phyloP scores from a whole-genome alignment of 2,797 vertebrate species.

The Alauda arvensis region DNA sequence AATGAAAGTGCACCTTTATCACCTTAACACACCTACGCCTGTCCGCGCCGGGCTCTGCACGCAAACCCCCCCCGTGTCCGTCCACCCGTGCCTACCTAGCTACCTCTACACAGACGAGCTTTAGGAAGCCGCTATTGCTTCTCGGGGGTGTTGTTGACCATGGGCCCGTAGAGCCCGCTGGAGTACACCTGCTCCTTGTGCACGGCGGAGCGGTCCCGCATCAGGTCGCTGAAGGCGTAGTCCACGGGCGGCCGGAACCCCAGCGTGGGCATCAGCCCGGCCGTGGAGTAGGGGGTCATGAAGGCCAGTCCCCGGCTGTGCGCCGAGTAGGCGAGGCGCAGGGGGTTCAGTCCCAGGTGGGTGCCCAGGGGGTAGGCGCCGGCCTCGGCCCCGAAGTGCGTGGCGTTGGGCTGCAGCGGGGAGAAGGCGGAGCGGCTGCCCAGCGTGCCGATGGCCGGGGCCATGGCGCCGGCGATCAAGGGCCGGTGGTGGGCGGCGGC shows the following conservation, averaged over 20 bases:
- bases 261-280: slow-evolving; percentile 92
- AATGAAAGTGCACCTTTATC: slow-evolving; percentile 73
- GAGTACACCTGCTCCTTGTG: slow-evolving; percentile 93
- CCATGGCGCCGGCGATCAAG: slow-evolving; percentile 89
- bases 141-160: slow-evolving; percentile 93
- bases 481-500: slow-evolving; percentile 81
- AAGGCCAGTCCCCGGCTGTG: slow-evolving; percentile 96
- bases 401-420: slow-evolving; percentile 90
- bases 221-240: slow-evolving; percentile 97
- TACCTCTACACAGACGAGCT: not conserved
- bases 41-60: not conserved
- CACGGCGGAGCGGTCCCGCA: slow-evolving; percentile 91
- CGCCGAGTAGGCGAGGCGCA: slow-evolving; percentile 94
- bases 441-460: slow-evolving; percentile 80
- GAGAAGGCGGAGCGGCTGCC: slow-evolving; percentile 97
- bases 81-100: slow-evolving; percentile 2
- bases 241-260: slow-evolving; percentile 97
- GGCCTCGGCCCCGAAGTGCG: slow-evolving; percentile 90
- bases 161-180: slow-evolving; percentile 88
- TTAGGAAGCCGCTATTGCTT: slow-evolving; percentile 81
- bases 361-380: slow-evolving; percentile 87
- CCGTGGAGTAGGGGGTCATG: slow-evolving; percentile 96
- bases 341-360: slow-evolving; percentile 91
- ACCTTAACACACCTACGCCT: slow-evolving; percentile 21
- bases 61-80: not conserved